These are phyloP conservation scores for Idaea biselata DNA, from an alignment of 2,888 invertebrate genomes.

Conservation along the genomic window DNA sequence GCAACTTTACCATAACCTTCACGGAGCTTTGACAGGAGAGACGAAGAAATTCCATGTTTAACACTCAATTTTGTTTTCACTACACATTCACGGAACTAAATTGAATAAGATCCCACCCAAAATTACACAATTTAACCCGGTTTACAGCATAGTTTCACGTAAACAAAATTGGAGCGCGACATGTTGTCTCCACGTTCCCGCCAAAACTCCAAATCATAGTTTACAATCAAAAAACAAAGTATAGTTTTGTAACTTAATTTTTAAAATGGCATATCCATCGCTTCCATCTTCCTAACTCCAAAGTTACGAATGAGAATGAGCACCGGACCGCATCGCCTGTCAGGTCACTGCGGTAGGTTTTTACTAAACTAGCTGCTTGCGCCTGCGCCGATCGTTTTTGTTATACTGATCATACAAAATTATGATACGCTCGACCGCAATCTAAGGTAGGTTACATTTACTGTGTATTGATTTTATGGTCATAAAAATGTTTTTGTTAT, in stretches of 20 bases:
- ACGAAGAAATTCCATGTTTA: no score
- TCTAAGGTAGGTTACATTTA: not conserved
- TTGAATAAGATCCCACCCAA: no score
- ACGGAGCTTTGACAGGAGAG: no score
- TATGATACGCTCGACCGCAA: constrained; percentile 32
- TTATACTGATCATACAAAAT: constrained; percentile 27
- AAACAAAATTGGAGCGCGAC: no score
- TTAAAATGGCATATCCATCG: constrained; percentile 30
- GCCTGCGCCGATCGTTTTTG: constrained; percentile 47
- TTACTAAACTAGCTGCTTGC: constrained; percentile 51
- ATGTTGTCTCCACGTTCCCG: no score
- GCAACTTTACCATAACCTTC: no score
- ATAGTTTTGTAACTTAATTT: not conserved
- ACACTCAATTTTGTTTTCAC: no score
- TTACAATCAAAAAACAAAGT: no score
- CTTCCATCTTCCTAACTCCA: constrained; percentile 20
- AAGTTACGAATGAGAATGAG: constrained; percentile 56
- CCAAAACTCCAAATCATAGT: no score
- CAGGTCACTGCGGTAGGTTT: constrained; percentile 63
- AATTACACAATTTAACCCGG: no score
- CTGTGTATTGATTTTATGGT: not conserved
- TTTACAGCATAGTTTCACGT: no score
- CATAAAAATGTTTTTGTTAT: not conserved
- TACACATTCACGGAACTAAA: no score
- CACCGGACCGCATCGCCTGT: constrained; percentile 68